A percentile compares a stretch with the other conserved stretches of the same genome.
Conservation (phyloP, 2,888 invertebrate genomes). For the Epiperipatus broadwayi region DNA sequence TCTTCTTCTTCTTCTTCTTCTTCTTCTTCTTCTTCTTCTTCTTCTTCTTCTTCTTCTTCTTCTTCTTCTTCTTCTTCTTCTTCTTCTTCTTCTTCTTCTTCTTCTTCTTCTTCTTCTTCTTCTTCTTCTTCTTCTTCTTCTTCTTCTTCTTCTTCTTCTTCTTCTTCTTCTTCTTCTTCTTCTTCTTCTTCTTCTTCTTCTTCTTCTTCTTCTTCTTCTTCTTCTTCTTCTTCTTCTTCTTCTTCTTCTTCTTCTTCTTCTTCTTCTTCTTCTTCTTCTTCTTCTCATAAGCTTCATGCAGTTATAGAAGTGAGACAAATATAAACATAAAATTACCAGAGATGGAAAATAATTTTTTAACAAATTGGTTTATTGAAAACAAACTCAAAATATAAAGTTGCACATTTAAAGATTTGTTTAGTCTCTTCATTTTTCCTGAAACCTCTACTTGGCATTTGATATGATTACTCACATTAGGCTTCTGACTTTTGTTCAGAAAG, state of each 20-base stretch:
- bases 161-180: slow-evolving; percentile 9
- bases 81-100: slow-evolving; percentile 3
- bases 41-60: slow-evolving; percentile 3
- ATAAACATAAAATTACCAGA: too few species aligned
- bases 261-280: slow-evolving; percentile 9
- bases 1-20: slow-evolving; percentile 3
- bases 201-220: slow-evolving; percentile 9
- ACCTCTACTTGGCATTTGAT: too few species aligned
- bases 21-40: slow-evolving; percentile 3
- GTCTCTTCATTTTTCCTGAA: too few species aligned
- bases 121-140: slow-evolving; percentile 3
- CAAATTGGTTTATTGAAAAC: too few species aligned
- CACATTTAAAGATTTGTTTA: too few species aligned
- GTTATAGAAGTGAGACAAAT: too few species aligned
- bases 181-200: slow-evolving; percentile 9
- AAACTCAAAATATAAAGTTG: too few species aligned
- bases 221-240: slow-evolving; percentile 9
- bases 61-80: slow-evolving; percentile 3
- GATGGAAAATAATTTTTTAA: too few species aligned
- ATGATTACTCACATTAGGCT: too few species aligned
- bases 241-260: slow-evolving; percentile 9
- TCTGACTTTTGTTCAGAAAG: too few species aligned
- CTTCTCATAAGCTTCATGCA: too few species aligned
- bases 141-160: slow-evolving; percentile 8
- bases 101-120: slow-evolving; percentile 3